A percentile compares a stretch with the other conserved stretches of the same genome.
Conservation (phyloP, 2,113 vertebrate genomes). For the Apeltes quadracus region DNA sequence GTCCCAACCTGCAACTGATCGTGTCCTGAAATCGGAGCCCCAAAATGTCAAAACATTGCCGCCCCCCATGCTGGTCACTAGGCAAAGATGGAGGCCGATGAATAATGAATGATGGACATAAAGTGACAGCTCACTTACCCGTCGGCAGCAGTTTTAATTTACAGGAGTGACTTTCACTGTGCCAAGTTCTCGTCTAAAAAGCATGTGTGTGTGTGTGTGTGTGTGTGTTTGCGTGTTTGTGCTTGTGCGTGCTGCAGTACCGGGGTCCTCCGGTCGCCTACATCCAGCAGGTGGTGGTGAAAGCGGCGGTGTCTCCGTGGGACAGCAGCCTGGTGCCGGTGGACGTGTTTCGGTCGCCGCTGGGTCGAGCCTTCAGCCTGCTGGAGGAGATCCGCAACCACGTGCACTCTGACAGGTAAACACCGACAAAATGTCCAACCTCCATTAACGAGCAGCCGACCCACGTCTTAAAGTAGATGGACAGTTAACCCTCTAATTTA, state of each 20-base stretch:
- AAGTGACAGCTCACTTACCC: background rate
- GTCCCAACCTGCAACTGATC: background rate
- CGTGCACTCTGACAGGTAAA: slow-evolving; percentile 88
- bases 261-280: slow-evolving; percentile 92
- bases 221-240: slow-evolving; percentile 9
- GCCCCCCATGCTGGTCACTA: background rate
- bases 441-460: no score
- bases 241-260: slow-evolving; percentile 80
- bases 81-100: slow-evolving; percentile 12
- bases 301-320: slow-evolving; percentile 95
- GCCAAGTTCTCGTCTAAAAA: background rate
- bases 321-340: slow-evolving; percentile 91
- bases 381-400: slow-evolving; percentile 97
- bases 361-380: slow-evolving; percentile 89
- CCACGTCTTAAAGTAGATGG: no score
- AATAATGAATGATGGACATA: slow-evolving; percentile 1
- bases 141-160: slow-evolving; percentile 10
- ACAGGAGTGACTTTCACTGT: background rate
- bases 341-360: slow-evolving; percentile 91
- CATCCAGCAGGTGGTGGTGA: slow-evolving; percentile 96
- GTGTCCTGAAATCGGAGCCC: background rate
- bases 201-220: background rate
- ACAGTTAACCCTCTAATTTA: no score
- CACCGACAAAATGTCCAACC: background rate
- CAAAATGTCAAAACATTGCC: background rate